Base-by-base conservation (phyloP, 2,113 vertebrate species). In the Oryzias woworae region DNA sequence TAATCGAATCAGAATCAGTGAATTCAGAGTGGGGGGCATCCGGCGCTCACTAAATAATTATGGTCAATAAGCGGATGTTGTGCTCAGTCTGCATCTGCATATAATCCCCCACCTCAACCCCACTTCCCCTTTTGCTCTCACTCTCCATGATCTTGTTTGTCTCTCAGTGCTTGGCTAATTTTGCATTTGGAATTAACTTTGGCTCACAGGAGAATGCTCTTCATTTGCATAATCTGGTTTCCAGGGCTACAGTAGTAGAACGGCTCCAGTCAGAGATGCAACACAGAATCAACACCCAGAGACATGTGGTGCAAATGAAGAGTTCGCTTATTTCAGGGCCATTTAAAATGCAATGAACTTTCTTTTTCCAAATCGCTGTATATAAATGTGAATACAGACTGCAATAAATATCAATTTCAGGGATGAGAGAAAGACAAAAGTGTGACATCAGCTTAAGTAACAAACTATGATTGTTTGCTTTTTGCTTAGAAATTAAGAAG, bases 191-290 rank as follows among this genome's bases (percentile, higher is more conserved):
- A 78, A 71, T 62, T 77, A 86, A 83, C 77, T 79, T 80, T 7
- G 70, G 36, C 73, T 76, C 80, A 62, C 77, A 56, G 76, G 78
- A 74, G 76, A 74, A 70, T 42, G 56, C 55, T 75, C 42, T 53
- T 78, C 44, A 41, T 85, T 80, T 83, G 71, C 71, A 80, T 83
- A 82, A 83, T 83, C 73, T 63, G 69, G 63, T 70, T 83, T 85
- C 76, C 55, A 55, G 65, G 81, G 73, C 66, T 73, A 55, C 62
- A 59, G 69, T 75, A 53, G 80, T 75, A 43, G 65, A 73, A 43
- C 69, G 64, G 68, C 75, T 61, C 73, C 77, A 67, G 67, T 47
- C 69, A 18, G 56, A 66, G 62, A 59, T 4, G 44, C 61, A 48
- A 44, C 4, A 18, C 53, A 45, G 72, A 67, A 48, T 81, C 69